Evolutionary conservation across 2,797 vertebrate genomes (phyloP).

Genomic region (Enteromius treurensis): DNA sequence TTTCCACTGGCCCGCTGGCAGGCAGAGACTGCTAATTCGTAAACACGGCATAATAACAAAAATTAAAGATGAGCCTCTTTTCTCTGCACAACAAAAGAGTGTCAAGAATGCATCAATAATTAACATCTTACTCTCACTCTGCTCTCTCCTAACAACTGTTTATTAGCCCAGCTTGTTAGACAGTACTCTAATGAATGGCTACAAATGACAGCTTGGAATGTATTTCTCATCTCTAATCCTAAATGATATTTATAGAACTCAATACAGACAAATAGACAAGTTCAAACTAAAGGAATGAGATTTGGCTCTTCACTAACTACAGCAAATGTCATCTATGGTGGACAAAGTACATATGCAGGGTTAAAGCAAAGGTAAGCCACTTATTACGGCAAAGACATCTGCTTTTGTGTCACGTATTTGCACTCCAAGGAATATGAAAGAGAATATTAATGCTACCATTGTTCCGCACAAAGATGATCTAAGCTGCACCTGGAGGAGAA

Average conservation of each 20-base stretch:
- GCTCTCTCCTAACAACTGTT: conserved; percentile 20
- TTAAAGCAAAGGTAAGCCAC: conserved; percentile 14
- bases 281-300: not conserved
- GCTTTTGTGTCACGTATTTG: conserved; percentile 34
- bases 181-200: not conserved
- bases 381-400: conserved; percentile 36
- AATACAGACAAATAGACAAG: not conserved
- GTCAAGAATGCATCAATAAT: conserved; percentile 58
- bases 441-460: conserved; percentile 46
- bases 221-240: not conserved
- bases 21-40: conserved; percentile 8
- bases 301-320: not conserved
- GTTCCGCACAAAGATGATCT: conserved; percentile 50
- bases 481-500: conserved; percentile 44
- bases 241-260: not conserved
- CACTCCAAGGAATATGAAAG: conserved; percentile 39
- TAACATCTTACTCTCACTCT: conserved; percentile 38
- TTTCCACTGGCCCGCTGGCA: conserved; percentile 31
- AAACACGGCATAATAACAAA: conserved; percentile 44
- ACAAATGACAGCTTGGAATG: not conserved
- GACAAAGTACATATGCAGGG: not conserved
- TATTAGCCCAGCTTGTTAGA: conserved; percentile 28
- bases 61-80: conserved; percentile 48
- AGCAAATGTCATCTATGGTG: not conserved
- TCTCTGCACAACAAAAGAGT: conserved; percentile 23